phyloP scores from a whole-genome alignment of 2,797 vertebrate genomes.

The Holocentrus rufus region DNA sequence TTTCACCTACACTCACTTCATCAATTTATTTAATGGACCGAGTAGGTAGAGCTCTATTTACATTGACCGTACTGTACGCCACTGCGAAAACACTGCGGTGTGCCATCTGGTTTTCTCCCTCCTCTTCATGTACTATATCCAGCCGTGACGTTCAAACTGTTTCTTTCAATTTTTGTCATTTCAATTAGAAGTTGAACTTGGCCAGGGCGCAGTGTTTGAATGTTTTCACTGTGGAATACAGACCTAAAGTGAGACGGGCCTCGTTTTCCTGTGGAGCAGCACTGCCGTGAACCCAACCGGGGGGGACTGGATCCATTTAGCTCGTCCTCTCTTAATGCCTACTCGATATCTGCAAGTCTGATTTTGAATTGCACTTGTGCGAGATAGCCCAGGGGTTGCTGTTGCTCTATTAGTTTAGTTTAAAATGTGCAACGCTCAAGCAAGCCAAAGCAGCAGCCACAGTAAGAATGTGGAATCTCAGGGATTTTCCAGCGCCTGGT shows the following conservation, averaged over 20 bases:
- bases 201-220: background rate
- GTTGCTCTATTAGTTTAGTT: slow-evolving; percentile 41
- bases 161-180: background rate
- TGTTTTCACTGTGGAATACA: background rate
- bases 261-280: background rate
- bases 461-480: slow-evolving; percentile 73
- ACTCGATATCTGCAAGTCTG: slow-evolving; percentile 10
- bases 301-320: background rate
- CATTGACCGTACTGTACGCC: too few relatives aligned
- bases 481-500: slow-evolving; percentile 81
- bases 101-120: background rate
- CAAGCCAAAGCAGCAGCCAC: slow-evolving; percentile 47
- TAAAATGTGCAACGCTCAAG: slow-evolving; percentile 38
- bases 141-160: background rate
- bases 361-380: slow-evolving; percentile 18
- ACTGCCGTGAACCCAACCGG: background rate
- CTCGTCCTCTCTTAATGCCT: background rate
- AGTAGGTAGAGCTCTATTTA: too few relatives aligned
- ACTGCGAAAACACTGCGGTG: too few relatives aligned
- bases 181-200: background rate
- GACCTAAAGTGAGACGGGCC: background rate
- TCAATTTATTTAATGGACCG: background rate
- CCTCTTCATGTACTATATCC: background rate
- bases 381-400: slow-evolving; percentile 21
- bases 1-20: background rate